Base-by-base conservation (phyloP, 2,888 invertebrate genomes). In the Melitaea athalia region DNA sequence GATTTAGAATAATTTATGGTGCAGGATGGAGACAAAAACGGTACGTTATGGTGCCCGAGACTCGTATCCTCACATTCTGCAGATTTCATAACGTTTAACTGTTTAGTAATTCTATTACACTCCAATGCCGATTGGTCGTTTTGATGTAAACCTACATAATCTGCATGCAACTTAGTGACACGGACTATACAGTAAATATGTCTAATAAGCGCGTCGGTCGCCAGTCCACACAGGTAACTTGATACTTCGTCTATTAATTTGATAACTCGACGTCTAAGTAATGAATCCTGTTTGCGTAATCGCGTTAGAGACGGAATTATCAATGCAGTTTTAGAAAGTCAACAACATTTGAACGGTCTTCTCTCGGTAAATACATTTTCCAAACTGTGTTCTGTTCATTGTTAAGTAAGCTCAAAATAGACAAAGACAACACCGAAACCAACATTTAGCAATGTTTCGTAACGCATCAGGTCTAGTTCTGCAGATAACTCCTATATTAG, bases 1-100 rank as follows among this genome's bases (percentile, higher is more conserved):
- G 88, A 88, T 89, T 90, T 88, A 85, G 91, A 89, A 88, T 90
- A 86, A 91, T 91, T 91, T 91, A 91, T 92, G 83, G 86, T 80
- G 78, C 79, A 78, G 84, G 81, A 78, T 76, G 76, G 86, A 86
- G 87, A 90, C 91, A 90, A 89, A 91, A 91, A 89, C 89, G 87
- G 91, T 86, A 89, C 91, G 59, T 65, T 74, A 74, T 72, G 72
- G 72, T 64, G 45, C 33, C 63, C 50, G 66, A 57, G 57, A 59
- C 67, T 49, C 43, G 38, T 61, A 79, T 80, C 78, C 81, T 75
- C 77, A 71, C 68, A 78, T 82, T 81, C 83, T 81, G 79, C 77
- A 78, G 81, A 78, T 84, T 81, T 70, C 63, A 63, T 45, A 66
- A 70, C 38, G 31, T 49, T n/a, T 14, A 33, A 12, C 82, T 78